A percentile compares a stretch with the other conserved stretches of the same genome.
Conservation (phyloP, 2,113 vertebrate genomes). For the Geothlypis trichas region DNA sequence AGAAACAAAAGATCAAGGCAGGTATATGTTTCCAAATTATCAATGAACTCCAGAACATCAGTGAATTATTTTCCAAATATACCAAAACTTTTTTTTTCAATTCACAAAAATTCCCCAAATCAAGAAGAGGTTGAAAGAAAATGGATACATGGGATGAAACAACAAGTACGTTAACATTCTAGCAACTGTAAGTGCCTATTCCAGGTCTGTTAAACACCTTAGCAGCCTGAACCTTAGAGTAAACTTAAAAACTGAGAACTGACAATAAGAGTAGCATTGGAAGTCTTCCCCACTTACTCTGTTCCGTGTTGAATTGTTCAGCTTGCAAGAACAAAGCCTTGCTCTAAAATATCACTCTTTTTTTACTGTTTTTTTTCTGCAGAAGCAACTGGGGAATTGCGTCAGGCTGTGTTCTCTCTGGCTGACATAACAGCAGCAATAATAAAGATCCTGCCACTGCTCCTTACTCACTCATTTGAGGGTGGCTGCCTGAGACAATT, state of each 20-base stretch:
- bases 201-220: background rate
- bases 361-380: background rate
- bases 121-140: background rate
- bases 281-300: background rate
- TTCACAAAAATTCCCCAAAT: background rate
- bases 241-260: background rate
- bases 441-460: background rate
- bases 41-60: background rate
- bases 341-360: background rate
- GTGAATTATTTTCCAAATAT: background rate
- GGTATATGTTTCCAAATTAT: background rate
- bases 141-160: background rate
- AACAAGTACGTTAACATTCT: background rate
- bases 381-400: background rate
- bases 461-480: background rate
- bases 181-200: background rate
- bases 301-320: background rate
- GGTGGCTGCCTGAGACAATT: background rate
- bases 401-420: conserved; percentile 2
- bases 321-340: background rate
- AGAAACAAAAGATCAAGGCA: background rate
- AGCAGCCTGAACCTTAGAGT: background rate
- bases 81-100: background rate
- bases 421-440: background rate
- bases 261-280: background rate